Percentiles rank a stretch among this genome's conserved stretches.
These are phyloP conservation scores for Micromussa lordhowensis DNA, from an alignment of 92 coral and sea anemone species.

Conservation along the genomic window DNA sequence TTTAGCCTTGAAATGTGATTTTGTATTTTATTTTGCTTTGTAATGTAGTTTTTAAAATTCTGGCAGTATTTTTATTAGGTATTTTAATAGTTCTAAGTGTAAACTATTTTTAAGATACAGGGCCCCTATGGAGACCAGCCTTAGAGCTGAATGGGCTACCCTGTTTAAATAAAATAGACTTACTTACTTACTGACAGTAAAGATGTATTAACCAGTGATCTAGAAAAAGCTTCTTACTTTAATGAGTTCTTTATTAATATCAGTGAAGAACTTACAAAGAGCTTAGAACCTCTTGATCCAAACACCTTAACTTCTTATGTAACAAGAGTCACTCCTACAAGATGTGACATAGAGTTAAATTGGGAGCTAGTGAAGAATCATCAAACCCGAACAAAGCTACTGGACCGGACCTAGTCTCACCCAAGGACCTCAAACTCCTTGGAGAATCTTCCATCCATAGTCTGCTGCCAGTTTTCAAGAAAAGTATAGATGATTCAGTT, in stretches of 20 bases:
- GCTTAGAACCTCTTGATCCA: constrained; percentile 20
- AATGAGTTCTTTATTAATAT: constrained; percentile 40
- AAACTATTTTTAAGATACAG: no score
- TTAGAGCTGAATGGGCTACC: no score
- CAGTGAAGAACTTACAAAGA: constrained; percentile 40
- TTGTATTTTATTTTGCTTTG: no score
- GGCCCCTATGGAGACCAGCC: no score
- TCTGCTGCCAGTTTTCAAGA: constrained; percentile 31
- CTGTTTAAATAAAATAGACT: no score
- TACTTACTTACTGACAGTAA: no score
- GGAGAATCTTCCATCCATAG: constrained; percentile 26
- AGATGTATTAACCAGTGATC: not conserved
- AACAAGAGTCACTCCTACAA: constrained; percentile 28
- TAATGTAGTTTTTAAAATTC: no score
- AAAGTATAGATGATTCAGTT: constrained; percentile 25
- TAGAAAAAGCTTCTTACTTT: constrained; percentile 23
- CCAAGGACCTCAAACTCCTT: constrained; percentile 26
- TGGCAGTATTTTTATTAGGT: no score
- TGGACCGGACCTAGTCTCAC: constrained; percentile 39
- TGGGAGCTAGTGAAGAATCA: constrained; percentile 41
- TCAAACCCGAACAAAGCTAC: constrained; percentile 34
- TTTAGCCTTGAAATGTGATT: no score
- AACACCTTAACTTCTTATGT: not conserved
- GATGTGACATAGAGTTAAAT: constrained; percentile 20
- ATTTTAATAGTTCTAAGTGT: no score